Base-by-base conservation (phyloP, 2,113 vertebrate species). In the Scopus umbretta region DNA sequence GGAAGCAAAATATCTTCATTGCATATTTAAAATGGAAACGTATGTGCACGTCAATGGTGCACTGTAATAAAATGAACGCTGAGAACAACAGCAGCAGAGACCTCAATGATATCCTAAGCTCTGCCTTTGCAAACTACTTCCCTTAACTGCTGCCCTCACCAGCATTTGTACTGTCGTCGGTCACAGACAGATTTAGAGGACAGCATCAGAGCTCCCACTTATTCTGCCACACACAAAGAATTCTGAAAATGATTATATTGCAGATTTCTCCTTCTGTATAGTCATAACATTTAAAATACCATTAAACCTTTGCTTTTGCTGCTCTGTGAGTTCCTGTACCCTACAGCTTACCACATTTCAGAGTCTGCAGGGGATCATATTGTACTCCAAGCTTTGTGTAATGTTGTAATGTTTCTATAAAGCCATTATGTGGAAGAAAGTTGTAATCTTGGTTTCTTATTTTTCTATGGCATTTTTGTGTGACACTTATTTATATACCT, bases 201-300 rank as follows among this genome's bases (percentile, higher is more conserved):
- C 49, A 32, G 22, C 23, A 27, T 47, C 53, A 79, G 83, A 78
- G 40, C 55, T 90, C 63, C 25, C 0, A 0, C 70, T 53, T 86
- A 72, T 94, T 93, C 88, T 52, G 23, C 73, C 20, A 25, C 0
- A 5, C 59, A 92, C 88, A 91, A 81, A 94, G 85, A 74, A 96
- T 96, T 92, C 91, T 58, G 56, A 92, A 96, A 97, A 92, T 32
- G 93, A 96, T 98, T 96, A 97, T 94, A 90, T 92, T 53, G 50
- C 87, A 95, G 88, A 97, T 97, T 96, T 94, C 81, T 53, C 67
- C 62, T 97, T 97, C 92, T 94, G 13, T 94, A 78, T 72, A 98
- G 97, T 96, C 97, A 96, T 96, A 98, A 97, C 98, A 97, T 98
- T 98, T 97, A 97, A 98, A 98, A 98, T 94, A 94, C 85, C 92